phyloP scores from a whole-genome alignment of 2,888 invertebrate species.

The Dromius quadrimaculatus region DNA sequence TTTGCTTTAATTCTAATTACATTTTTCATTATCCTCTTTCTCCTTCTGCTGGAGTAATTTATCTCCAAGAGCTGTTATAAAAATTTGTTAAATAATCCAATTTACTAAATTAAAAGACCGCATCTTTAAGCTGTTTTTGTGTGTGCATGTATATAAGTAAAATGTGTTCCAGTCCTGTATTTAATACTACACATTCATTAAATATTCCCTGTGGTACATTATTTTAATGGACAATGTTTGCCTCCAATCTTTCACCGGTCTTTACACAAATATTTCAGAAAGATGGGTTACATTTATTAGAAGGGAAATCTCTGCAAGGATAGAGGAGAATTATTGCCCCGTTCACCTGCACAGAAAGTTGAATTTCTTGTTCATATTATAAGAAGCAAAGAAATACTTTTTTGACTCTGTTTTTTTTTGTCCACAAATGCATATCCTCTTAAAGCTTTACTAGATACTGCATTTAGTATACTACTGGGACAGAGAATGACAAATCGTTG shows the following conservation, averaged over 20 bases:
- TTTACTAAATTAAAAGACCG: slow-evolving; percentile 44
- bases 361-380: too few species aligned
- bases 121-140: slow-evolving; percentile 22
- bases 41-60: slow-evolving; percentile 29
- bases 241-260: background rate
- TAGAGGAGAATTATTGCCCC: too few species aligned
- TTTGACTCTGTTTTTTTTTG: too few species aligned
- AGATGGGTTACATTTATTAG: too few species aligned
- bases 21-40: slow-evolving; percentile 22
- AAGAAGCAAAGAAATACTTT: too few species aligned
- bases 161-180: slow-evolving; percentile 9
- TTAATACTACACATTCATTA: slow-evolving; percentile 30
- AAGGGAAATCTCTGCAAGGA: too few species aligned
- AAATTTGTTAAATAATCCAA: slow-evolving; percentile 40
- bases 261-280: too few species aligned
- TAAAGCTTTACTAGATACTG: too few species aligned
- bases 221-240: slow-evolving; percentile 16
- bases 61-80: slow-evolving; percentile 7
- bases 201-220: background rate
- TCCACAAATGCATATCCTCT: too few species aligned
- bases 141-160: slow-evolving; percentile 18
- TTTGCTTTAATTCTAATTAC: slow-evolving; percentile 43
- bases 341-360: too few species aligned
- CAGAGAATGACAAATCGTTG: too few species aligned
- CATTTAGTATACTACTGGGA: too few species aligned